Evolutionary conservation across 2,888 invertebrate genomes (phyloP), one percentile per base, ranked within the genome.

Genomic region (Drosophila leonis): DNA sequence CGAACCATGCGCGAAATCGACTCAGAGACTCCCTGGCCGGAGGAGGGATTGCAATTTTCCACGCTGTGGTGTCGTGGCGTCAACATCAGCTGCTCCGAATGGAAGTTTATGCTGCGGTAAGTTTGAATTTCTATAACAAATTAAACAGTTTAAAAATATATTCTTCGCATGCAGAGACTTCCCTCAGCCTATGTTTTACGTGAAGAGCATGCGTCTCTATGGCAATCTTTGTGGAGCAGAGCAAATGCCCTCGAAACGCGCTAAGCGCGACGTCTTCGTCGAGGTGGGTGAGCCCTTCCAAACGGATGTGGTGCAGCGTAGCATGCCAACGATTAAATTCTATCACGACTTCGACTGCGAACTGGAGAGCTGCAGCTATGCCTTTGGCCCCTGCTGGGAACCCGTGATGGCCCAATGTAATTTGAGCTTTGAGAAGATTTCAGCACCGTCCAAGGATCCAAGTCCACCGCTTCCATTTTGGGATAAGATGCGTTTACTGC

Each of bases 331-430:
- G 0, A 94, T 99, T 46, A 99, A 99, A 93, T 99, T 98, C 94
- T 99, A 98, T 94, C 98, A 99, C 93, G 99, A 99, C 93, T 95
- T 99, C 66, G 98, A 98, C 93, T 98, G 98, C 94, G 98, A 98
- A 92, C 95, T 98, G 86, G 96, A 97, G 60, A 96, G 96, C 79
- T 97, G 96, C 91, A 96, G 97, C 90, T 97, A 98, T 92, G 98
- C 99, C 0, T 99, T 99, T 92, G 99, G 99, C 0, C 98, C 99
- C 0, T 99, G 99, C 92, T 99, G 99, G 99, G 99, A 99, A 91
- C 99, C 99, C 0, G 98, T 93, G 0, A 93, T 93, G 93, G 93
- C 93, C 12, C 93, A 93, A 62, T 93, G 93, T 60, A 93, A 93
- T 90, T 69, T 93, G 94, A 96, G 96, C 75, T 97, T 98, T 93